Conservation (phyloP, 2,113 vertebrate species). For the Neotoma lepida region DNA sequence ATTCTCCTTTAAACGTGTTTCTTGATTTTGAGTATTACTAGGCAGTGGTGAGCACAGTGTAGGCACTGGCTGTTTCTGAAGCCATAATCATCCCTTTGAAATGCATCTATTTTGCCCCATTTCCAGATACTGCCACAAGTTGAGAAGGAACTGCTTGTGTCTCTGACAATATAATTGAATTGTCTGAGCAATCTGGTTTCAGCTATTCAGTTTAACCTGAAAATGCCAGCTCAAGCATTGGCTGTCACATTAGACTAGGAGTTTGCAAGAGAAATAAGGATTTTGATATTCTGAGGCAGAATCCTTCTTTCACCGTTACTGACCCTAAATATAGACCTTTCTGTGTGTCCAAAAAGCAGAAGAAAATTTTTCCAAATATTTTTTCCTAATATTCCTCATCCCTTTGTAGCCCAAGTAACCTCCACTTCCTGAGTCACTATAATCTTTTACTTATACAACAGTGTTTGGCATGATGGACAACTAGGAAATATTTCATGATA, state of each 20-base stretch:
- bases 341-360: background rate
- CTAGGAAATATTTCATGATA: constrained; percentile 26
- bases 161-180: constrained; percentile 58
- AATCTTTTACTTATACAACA: background rate
- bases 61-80: constrained; percentile 31
- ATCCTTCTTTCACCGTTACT: background rate
- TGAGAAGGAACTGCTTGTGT: background rate
- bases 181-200: constrained; percentile 44
- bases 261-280: background rate
- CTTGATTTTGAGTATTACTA: constrained; percentile 7
- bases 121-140: background rate
- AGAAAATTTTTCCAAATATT: background rate
- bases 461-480: background rate
- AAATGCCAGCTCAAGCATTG: constrained; percentile 51
- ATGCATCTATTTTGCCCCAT: constrained; percentile 6
- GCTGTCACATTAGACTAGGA: background rate
- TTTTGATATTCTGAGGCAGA: background rate
- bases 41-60: background rate
- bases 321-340: background rate
- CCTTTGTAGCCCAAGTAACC: background rate
- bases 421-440: background rate
- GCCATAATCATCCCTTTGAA: background rate
- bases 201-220: constrained; percentile 53
- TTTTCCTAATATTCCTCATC: background rate
- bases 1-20: background rate